Base-by-base conservation (phyloP, 30 jellyfish, hydroid and myxozoan genomes). In the Phacellophora camtschatica region DNA sequence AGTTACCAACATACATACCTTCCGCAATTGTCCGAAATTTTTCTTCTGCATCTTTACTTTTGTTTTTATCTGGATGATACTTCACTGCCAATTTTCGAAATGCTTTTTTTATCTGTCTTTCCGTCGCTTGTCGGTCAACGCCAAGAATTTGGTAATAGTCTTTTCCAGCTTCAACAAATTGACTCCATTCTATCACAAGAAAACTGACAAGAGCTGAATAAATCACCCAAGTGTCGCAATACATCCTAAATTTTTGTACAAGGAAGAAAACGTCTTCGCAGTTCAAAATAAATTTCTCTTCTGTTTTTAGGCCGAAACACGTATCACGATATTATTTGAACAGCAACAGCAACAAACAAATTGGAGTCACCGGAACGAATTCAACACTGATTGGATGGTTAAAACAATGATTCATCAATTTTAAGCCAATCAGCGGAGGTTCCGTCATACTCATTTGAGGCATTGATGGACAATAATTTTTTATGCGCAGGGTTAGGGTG, bases 21-120 rank as follows among this genome's bases (percentile, higher is more conserved):
- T 92, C 98, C 25, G 98, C 98, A 37, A 92, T 92, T 15, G 85
- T 96, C 41, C 98, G 66, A 46, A 92, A 92, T 48, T 74, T 81
- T 29, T 59, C 84, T 80, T 92, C 98, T 0, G 97, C 96, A 63
- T 56, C 92, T 69, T 82, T 82, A 18, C 80, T 71, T 69, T 85
- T 85, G 69, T 92, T 92, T 79, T 86, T 92, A 59, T 92, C 98
- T 23, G 98, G 98, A 79, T 92, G 98, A 55, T 92, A 92, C 66
- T 69, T 92, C 56, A 92, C 66, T 11, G 98, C 98, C 61, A 92
- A 64, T 81, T 92, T 92, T 45, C 98, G 41, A 41, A 92, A 92
- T 12, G 98, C 98, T 35, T 92, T 92, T 68, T 92, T 92, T 7
- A 92, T 81, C 58, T 92, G 83, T 43, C 96, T 68, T 66, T 85